Evolutionary conservation across 2,797 vertebrate genomes (phyloP), one percentile per base, ranked within the genome.

Genomic region (Enteromius mattozi): DNA sequence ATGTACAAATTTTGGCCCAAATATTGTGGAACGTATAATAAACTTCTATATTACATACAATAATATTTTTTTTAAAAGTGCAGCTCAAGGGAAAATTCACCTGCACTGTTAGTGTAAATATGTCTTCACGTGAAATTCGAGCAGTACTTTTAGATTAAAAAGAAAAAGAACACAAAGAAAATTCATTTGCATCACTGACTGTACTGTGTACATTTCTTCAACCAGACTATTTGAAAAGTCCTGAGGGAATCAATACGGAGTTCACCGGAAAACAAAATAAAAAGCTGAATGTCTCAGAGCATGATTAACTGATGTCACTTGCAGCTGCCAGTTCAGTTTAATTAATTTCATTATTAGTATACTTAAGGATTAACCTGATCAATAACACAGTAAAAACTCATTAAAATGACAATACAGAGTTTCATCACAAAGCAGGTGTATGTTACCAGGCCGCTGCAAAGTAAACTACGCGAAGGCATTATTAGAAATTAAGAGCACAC

Each of bases 341-440:
- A 89, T 88, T 89, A 89, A 89, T 85, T 89, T 89, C 78, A 87
- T 86, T 87, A 88, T 86, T 87, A 89, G 88, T 88, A 87, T 89
- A 84, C 85, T 88, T 87, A 88, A 86, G 88, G 88, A 89, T 89
- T 89, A 88, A 68, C 68, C 16, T 45, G 78, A 84, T 88, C 82
- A 88, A 88, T 86, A 88, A 83, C 80, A 86, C 65, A 80, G 85
- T 81, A 89, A 85, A 87, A 80, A 80, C 87, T 89, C 82, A 89
- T 89, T 89, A 88, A 88, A 89, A 89, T 88, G 69, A 88, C 87
- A 89, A 88, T 89, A 42, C 88, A 7, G 68, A 69, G 84, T 75
- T 71, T 74, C 81, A 85, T 78, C 77, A 79, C 85, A 88, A 87
- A 88, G 85, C 88, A 89, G 88, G 88, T 89, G 88, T 87, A 85